Evolutionary conservation across 1,140 invertebrate genomes (phyloP), one percentile per base, ranked within the genome.

Genomic region (Augochlora pura): DNA sequence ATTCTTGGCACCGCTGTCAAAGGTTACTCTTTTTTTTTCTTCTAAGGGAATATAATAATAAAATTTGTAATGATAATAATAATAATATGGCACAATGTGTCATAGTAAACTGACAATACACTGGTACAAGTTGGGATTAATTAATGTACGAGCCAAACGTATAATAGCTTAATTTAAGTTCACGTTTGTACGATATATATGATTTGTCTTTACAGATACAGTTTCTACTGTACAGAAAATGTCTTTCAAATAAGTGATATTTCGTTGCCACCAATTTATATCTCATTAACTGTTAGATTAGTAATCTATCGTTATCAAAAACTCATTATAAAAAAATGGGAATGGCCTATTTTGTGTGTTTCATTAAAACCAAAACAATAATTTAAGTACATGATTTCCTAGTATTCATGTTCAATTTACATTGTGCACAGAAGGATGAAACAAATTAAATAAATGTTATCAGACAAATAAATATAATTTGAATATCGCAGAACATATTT

Each of bases 61-160:
- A 21, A 12, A 52, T 6, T 52, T 12, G 10, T 49, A 49, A 49
- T 14, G 12, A 46, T 46, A 49, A 16, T 14, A 49, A 49, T 4
- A 14, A 23, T 39, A 18, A 2, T 75, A 39, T 77, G 70, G n/a
- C 74, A 85, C 23, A 70, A 60, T 54, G 72, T 80, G 63, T 63
- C 25, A 72, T 65, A 60, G 12, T n/a, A 73, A 84, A 77, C 16
- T 66, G 86, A 87, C 85, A 87, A 87, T 87, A 87, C 67, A 74
- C 65, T 70, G 80, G 77, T 70, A 83, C 67, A 80, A 81, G 83
- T 87, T 80, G 71, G 75, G 66, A 75, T 79, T 64, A 74, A 74
- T 54, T 25, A 52, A 73, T 18, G 63, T 86, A 86, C 38, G 79
- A 82, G 68, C 74, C 54, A 82, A 82, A 75, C 75, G 46, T 7